Base-by-base conservation (phyloP, 2,113 vertebrate genomes). In the Macquaria australasica region DNA sequence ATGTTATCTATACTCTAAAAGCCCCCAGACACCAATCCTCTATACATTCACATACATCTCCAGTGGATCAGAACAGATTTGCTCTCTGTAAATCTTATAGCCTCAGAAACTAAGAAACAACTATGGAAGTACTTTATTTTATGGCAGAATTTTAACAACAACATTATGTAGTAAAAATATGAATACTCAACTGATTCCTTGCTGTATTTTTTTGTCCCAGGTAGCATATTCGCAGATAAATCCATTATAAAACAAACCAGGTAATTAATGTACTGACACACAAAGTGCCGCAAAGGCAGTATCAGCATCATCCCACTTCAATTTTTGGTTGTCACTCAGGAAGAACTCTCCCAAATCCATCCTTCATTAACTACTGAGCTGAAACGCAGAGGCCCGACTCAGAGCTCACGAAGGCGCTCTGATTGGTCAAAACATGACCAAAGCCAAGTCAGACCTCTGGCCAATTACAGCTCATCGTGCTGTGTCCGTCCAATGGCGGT, bases 401-500 rank as follows among this genome's bases (percentile, higher is more conserved):
- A 28, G 74, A 87, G 85, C 85, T 82, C 55, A 41, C 3, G 12
- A 23, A 31, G 74, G 28, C 41, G 71, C 79, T 73, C 79, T 0
- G 66, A 89, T 51, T 84, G 80, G 82, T 87, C 75, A 39, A 70
- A 70, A 73, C 5, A 20, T 4, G 51, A 81, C 67, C 56, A 25
- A 21, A 73, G 70, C 76, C 5, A 8, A 43, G 70, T 84, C 71
- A 15, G 39, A 72, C 70, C 55, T 71, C 72, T 8, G 80, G 43
- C 82, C 77, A 45, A 68, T 97, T 95, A 99, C 92, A 99, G 96
- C 93, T 99, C 98, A 0, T 96, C 95, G 11, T 90, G 97, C 43
- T 82, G 67, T 0, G 95, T 95, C 84, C 92, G 95, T 80, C 97
- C 97, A 34, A 97, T 95, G 2, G 96, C 87, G 70, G 95, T 92